These are phyloP conservation scores for Oenanthe oenanthe DNA, from an alignment of 2,113 vertebrate species.

Conservation along the genomic window DNA sequence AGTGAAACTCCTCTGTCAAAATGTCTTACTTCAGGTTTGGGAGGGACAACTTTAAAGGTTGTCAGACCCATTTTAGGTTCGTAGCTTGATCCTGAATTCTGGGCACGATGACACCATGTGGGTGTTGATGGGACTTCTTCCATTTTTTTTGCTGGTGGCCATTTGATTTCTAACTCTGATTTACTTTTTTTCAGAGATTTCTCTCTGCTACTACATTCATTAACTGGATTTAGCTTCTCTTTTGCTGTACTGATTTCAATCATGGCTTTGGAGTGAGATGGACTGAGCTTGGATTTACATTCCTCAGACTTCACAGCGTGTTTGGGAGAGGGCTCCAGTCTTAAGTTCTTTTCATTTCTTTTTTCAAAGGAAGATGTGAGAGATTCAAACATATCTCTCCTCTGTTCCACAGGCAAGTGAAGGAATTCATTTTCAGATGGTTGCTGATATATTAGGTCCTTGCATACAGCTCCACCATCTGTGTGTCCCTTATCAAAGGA, in stretches of 20 bases:
- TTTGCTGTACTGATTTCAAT: background rate
- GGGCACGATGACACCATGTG: conserved; percentile 50
- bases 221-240: background rate
- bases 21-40: conserved; percentile 77
- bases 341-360: background rate
- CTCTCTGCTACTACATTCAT: background rate
- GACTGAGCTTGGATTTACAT: background rate
- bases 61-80: conserved; percentile 87
- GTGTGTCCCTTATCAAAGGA: conserved; percentile 35
- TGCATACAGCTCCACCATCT: background rate
- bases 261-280: background rate
- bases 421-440: background rate
- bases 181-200: background rate
- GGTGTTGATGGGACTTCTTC: background rate
- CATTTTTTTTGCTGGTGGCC: background rate
- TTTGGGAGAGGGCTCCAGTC: background rate
- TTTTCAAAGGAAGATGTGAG: background rate
- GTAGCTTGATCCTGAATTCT: conserved; percentile 68
- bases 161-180: background rate
- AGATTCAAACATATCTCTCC: background rate
- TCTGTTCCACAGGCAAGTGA: background rate
- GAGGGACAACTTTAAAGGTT: conserved; percentile 91
- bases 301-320: background rate
- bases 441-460: background rate
- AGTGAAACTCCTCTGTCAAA: conserved; percentile 70